Base-by-base conservation (phyloP, 30 jellyfish, hydroid and myxozoan genomes). In the Aurelia aurita region DNA sequence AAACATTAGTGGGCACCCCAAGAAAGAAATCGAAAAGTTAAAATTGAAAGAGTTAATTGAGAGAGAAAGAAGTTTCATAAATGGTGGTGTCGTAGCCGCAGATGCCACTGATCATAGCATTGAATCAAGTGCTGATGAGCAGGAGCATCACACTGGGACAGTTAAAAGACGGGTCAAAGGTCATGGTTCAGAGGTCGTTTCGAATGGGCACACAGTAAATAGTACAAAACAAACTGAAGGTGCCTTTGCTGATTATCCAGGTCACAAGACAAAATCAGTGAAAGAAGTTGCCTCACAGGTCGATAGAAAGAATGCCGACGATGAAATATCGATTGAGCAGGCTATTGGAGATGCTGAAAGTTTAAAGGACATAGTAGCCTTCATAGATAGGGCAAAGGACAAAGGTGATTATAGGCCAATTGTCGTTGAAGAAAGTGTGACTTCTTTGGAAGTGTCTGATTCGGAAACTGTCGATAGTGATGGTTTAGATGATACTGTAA, bases 1-100 rank as follows among this genome's bases (percentile, higher is more conserved):
- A 29, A 54, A 83, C 87, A 94, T 94, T 19, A 94, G 99, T 72
- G 97, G 98, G 18, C 86, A 87, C 61, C 95, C 85, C 53, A 86
- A 53, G 69, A 68, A 63, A 68, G 95, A 86, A 26, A 82, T 82
- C 3, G 91, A 82, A 59, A 82, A 69, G 29, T 28, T 82, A 16
- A 49, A 57, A 58, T 14, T 45, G 39, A 67, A 68, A 61, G 79
- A 69, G 19, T 45, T 26, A 10, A 20, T 82, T 19, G 53, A 82
- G 32, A 64, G 53, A 32, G 79, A 46, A 67, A 16, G 12, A 12
- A 18, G 23, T 55, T 18, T 69, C 11, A 45, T 67, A 35, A 69
- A 69, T 16, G 78, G 84, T 29, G 77, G 46, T 13, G 31, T 49
- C 14, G 51, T 39, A 39, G 57, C 44, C 13, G 68, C 16, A 0